Conservation (phyloP, 1,140 invertebrate genomes). For the Belonocnema kinseyi region DNA sequence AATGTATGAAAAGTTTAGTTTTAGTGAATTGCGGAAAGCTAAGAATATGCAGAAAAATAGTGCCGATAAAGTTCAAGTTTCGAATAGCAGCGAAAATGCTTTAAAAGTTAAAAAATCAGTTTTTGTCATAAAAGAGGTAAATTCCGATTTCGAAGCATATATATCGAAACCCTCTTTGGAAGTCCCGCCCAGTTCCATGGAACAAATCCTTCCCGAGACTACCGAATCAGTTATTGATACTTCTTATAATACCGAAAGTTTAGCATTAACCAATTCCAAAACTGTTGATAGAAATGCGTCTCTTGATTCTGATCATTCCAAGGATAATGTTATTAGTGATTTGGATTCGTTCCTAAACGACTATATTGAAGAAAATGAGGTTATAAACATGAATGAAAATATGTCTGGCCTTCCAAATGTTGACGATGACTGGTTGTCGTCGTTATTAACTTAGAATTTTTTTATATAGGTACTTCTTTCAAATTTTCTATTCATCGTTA, state of each 20-base stretch:
- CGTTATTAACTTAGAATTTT: neutral
- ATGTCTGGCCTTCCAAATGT: neutral
- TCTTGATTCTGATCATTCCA: neutral
- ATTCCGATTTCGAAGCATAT: too few relatives aligned
- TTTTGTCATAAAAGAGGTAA: neutral
- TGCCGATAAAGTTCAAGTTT: neutral
- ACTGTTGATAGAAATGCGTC: neutral
- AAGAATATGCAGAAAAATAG: constrained; percentile 1
- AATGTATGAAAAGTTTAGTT: constrained; percentile 11
- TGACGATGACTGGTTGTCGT: constrained; percentile 11
- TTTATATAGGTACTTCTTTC: neutral
- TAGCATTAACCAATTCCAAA: neutral
- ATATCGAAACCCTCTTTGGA: neutral
- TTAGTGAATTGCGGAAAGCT: constrained; percentile 1
- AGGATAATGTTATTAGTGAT: constrained; percentile 22
- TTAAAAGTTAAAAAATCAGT: neutral
- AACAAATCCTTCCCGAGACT: too few relatives aligned
- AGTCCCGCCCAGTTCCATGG: neutral
- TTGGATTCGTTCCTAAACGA: constrained; percentile 7
- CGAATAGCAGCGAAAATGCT: neutral
- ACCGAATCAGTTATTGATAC: neutral
- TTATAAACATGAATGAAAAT: neutral
- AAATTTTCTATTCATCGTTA: neutral
- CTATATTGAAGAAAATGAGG: neutral
- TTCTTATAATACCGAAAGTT: neutral